Evolutionary conservation across 2,888 invertebrate genomes (phyloP).

Genomic region (Eristalinus sepulchralis): DNA sequence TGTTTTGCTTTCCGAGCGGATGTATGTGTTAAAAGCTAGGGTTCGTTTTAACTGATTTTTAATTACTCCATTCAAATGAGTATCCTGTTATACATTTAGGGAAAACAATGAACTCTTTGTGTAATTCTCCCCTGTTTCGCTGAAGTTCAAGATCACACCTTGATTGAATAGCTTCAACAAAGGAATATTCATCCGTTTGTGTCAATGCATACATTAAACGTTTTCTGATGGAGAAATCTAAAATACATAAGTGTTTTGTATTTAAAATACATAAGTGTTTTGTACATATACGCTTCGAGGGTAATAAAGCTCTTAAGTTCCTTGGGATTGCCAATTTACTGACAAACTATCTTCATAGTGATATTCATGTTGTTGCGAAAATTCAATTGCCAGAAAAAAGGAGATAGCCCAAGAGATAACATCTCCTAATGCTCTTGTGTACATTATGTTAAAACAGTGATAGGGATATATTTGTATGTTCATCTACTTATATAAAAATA

Average conservation of each 20-base stretch:
- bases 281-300: background rate
- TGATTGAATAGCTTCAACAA: background rate
- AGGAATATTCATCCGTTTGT: background rate
- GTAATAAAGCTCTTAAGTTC: no score
- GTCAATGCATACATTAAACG: background rate
- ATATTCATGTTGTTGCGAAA: no score
- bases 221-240: background rate
- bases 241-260: background rate
- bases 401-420: background rate
- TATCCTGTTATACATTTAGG: slow-evolving; percentile 62
- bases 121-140: slow-evolving; percentile 2
- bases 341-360: no score
- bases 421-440: no score
- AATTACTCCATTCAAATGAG: slow-evolving; percentile 59
- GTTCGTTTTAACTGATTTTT: slow-evolving; percentile 60
- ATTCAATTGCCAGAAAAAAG: no score
- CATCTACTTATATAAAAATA: no score
- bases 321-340: no score
- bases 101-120: slow-evolving; percentile 55
- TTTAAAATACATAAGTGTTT: background rate
- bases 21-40: background rate
- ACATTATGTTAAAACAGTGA: no score
- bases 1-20: background rate
- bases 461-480: background rate
- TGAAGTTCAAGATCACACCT: slow-evolving; percentile 41